Conservation (phyloP, 2,113 vertebrate genomes). For the Terrapene triunguis region DNA sequence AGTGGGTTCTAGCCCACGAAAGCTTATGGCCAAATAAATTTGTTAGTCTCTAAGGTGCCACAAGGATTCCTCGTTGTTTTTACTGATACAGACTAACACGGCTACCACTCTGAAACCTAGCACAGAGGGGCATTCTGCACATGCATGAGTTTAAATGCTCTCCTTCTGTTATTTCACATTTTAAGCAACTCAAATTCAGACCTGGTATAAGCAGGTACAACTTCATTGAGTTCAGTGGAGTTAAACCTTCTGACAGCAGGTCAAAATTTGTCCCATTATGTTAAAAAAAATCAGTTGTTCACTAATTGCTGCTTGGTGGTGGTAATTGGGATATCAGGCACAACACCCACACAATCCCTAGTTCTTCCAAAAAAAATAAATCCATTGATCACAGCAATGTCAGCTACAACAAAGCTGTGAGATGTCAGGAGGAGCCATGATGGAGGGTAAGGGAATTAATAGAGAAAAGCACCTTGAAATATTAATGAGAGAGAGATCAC, state of each 20-base stretch:
- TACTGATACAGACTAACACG: no score
- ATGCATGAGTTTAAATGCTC: not conserved
- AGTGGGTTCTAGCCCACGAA: no score
- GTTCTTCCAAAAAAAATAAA: not conserved
- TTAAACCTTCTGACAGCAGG: no score
- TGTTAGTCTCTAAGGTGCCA: no score
- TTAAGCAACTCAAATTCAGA: accelerated
- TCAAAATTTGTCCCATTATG: not conserved
- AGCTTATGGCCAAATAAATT: no score
- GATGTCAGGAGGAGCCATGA: not conserved
- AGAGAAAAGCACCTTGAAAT: not conserved
- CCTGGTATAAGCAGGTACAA: not conserved
- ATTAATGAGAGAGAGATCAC: not conserved
- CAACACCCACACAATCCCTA: not conserved
- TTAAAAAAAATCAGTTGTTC: not conserved
- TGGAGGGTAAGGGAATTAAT: not conserved
- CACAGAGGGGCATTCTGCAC: not conserved
- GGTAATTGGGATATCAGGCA: not conserved
- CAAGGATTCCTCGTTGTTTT: no score
- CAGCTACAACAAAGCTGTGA: not conserved
- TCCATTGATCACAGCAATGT: not conserved
- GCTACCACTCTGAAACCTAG: no score
- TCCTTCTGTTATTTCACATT: accelerated
- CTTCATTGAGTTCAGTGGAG: not conserved
- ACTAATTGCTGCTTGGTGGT: not conserved